These are phyloP conservation scores for Agonum fuliginosum DNA, from an alignment of 2,888 invertebrate species.

Conservation along the genomic window DNA sequence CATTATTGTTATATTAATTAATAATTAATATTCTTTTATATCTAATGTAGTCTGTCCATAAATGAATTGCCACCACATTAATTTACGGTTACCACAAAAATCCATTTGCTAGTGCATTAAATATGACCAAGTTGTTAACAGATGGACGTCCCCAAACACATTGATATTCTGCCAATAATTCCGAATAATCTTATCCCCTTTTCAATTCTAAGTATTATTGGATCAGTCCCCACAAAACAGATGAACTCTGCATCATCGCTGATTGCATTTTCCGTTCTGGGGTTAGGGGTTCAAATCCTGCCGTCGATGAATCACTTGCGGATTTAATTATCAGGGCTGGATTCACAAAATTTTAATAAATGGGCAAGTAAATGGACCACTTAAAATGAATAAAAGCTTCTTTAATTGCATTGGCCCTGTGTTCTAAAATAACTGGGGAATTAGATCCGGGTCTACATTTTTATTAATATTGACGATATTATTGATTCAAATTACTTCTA, in stretches of 20 bases:
- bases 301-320: neutral
- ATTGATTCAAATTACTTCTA: too few species aligned
- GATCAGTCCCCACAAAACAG: constrained; percentile 37
- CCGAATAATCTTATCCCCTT: constrained; percentile 40
- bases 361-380: too few species aligned
- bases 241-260: constrained; percentile 34
- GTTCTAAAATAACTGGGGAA: too few species aligned
- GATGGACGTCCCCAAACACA: constrained; percentile 35
- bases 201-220: constrained; percentile 35
- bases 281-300: constrained; percentile 3
- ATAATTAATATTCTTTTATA: too few species aligned
- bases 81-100: neutral
- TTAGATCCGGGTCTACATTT: too few species aligned
- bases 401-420: too few species aligned
- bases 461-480: too few species aligned
- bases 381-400: too few species aligned
- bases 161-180: constrained; percentile 14
- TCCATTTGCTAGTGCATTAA: constrained; percentile 35
- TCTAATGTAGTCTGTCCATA: too few species aligned
- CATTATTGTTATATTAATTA: too few species aligned
- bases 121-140: constrained; percentile 39
- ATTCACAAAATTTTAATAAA: too few species aligned
- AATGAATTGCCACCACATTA: neutral
- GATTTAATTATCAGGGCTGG: too few species aligned
- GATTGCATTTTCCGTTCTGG: constrained; percentile 26